Percentiles rank a stretch among this genome's conserved stretches.
Conservation (phyloP, 23 tunicate species). For the Clavelina lepadiformis region DNA sequence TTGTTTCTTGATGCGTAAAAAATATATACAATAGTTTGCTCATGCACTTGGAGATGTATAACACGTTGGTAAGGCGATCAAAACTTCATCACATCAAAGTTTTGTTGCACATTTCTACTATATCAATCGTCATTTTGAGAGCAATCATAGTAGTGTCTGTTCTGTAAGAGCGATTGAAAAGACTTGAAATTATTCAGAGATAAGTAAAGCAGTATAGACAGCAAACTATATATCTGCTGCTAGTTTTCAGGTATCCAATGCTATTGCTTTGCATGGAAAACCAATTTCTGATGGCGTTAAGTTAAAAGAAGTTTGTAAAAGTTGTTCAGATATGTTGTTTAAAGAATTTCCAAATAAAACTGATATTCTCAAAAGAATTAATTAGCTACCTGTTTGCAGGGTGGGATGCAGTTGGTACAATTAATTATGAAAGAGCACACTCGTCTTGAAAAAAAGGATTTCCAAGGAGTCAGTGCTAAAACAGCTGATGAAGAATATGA, state of each 20-base stretch:
- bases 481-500: no score
- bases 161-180: slow-evolving; percentile 19
- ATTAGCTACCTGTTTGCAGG: slow-evolving; percentile 52
- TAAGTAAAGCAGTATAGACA: slow-evolving; percentile 13
- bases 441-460: no score
- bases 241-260: slow-evolving; percentile 36
- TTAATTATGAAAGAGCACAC: no score
- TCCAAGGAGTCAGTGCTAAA: no score
- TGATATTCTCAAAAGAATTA: slow-evolving; percentile 39
- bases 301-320: slow-evolving; percentile 30
- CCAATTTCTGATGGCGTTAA: slow-evolving; percentile 48
- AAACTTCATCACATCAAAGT: no score
- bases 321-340: slow-evolving; percentile 30
- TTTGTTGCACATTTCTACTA: slow-evolving; percentile 12
- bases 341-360: slow-evolving; percentile 48
- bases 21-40: no score
- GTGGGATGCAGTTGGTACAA: no score
- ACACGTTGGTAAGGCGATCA: no score
- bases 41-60: no score
- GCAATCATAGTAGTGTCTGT: slow-evolving; percentile 18
- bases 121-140: slow-evolving; percentile 25
- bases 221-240: slow-evolving; percentile 21
- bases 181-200: slow-evolving; percentile 17
- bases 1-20: no score
- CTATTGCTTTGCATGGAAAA: slow-evolving; percentile 52